Base-by-base conservation (phyloP, 2,797 vertebrate species). In the Cetoscarus ocellatus region DNA sequence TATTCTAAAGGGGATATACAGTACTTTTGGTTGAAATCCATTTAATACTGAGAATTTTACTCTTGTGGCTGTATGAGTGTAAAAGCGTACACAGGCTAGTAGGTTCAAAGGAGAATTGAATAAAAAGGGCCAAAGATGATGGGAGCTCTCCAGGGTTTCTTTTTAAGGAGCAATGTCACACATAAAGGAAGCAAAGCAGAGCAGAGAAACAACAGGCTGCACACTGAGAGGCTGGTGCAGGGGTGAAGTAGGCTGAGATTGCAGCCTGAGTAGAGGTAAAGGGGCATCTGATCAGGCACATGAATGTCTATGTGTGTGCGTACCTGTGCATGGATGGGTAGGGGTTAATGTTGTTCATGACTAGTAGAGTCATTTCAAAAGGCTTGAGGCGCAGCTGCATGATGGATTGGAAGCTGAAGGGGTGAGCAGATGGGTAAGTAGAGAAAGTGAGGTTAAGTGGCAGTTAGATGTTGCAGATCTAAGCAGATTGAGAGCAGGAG, bases 401-500 rank as follows among this genome's bases (percentile, higher is more conserved):
- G 89, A 89, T 89, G 86, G 90, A 86, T 90, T 85, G 86, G 85
- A 83, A 85, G 80, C 86, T 90, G 86, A 90, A 86, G 86, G 85
- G 82, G 88, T n/a, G 79, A 88, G 88, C 88, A 90, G 89, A 89
- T 89, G 88, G 89, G 87, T 89, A 87, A 91, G 90, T 84, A 91
- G 89, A 90, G 86, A 92, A 92, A 93, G 90, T 92, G 92, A 94
- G 92, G 92, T 94, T 95, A 95, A 95, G 94, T 94, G 92, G 90
- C 83, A 90, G 90, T 93, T 94, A 93, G 91, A 94, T 92, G 89
- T 91, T 93, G 90, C 91, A 90, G 90, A 94, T 93, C 91, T 90
- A 90, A 93, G 91, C 86, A 91, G 91, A 92, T 92, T 82, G 80
- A 89, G 89, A 85, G 88, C 77, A 77, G 62, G 61, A 59, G 55